phyloP scores from a whole-genome alignment of 2,797 vertebrate species.

The Gymnothorax reevesii region DNA sequence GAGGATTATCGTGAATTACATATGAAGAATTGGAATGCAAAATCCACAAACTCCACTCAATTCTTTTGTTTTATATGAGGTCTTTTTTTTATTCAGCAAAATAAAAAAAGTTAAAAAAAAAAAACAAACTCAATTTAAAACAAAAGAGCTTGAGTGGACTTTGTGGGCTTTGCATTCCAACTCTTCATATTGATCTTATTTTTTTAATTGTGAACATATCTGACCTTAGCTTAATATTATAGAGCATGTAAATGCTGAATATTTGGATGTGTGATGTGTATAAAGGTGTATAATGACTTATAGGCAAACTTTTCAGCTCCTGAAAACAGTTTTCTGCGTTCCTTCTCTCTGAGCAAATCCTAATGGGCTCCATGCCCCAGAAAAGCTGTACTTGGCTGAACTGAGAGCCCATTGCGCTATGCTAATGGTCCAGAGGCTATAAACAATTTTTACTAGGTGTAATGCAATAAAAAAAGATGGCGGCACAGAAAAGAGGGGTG shows the following conservation, averaged over 20 bases:
- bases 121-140: too few relatives aligned
- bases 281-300: not conserved
- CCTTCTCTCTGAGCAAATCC: conserved; percentile 59
- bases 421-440: conserved; percentile 58
- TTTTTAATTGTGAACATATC: too few relatives aligned
- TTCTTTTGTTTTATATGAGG: too few relatives aligned
- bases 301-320: conserved; percentile 45
- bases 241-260: not conserved
- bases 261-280: not conserved
- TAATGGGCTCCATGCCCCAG: conserved; percentile 51
- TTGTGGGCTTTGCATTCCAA: too few relatives aligned
- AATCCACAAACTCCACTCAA: too few relatives aligned
- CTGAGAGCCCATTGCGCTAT: conserved; percentile 53
- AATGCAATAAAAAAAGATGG: conserved; percentile 66
- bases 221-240: not conserved
- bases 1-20: not conserved
- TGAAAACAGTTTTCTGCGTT: conserved; percentile 47
- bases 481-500: conserved; percentile 50
- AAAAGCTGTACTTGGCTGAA: conserved; percentile 17
- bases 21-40: too few relatives aligned
- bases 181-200: too few relatives aligned
- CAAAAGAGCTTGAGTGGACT: too few relatives aligned
- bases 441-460: conserved; percentile 75
- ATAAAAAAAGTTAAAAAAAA: too few relatives aligned
- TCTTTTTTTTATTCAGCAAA: not conserved